phyloP scores from a whole-genome alignment of 2,888 invertebrate genomes.

The Hirtodrosophila histrioides region DNA sequence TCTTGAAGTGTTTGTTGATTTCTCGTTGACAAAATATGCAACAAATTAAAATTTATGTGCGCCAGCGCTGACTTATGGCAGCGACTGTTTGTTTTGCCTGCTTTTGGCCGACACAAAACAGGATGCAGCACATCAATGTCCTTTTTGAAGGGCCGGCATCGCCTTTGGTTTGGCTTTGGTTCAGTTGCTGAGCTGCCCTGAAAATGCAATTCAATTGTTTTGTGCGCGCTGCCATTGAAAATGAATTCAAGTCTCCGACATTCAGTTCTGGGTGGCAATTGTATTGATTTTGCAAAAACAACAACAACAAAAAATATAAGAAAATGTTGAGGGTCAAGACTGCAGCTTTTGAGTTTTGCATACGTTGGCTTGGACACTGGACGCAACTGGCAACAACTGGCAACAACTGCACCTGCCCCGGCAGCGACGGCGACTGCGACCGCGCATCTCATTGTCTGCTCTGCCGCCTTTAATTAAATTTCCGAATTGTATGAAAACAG shows the following conservation, averaged over 20 bases:
- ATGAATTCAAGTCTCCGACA: slow-evolving; percentile 23
- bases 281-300: slow-evolving; percentile 82
- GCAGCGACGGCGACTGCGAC: slow-evolving; percentile 5
- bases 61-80: slow-evolving; percentile 63
- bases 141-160: slow-evolving; percentile 45
- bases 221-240: slow-evolving; percentile 53
- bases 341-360: slow-evolving; percentile 48
- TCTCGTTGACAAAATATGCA: slow-evolving; percentile 79
- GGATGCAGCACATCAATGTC: slow-evolving; percentile 80
- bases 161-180: slow-evolving; percentile 25
- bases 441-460: slow-evolving; percentile 75
- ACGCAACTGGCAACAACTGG: slow-evolving; percentile 23
- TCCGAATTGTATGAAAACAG: slow-evolving; percentile 80
- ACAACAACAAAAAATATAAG: slow-evolving; percentile 13
- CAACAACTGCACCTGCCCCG: slow-evolving; percentile 61
- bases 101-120: slow-evolving; percentile 32
- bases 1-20: slow-evolving; percentile 64
- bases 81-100: slow-evolving; percentile 4
- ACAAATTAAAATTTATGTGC: slow-evolving; percentile 80
- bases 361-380: slow-evolving; percentile 30
- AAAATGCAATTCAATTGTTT: slow-evolving; percentile 83
- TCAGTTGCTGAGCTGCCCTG: slow-evolving; percentile 35
- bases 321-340: slow-evolving; percentile 52
- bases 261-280: slow-evolving; percentile 81
- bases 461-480: slow-evolving; percentile 77